Base-by-base conservation (phyloP, 2,797 vertebrate genomes). In the Cichlasoma orientale region DNA sequence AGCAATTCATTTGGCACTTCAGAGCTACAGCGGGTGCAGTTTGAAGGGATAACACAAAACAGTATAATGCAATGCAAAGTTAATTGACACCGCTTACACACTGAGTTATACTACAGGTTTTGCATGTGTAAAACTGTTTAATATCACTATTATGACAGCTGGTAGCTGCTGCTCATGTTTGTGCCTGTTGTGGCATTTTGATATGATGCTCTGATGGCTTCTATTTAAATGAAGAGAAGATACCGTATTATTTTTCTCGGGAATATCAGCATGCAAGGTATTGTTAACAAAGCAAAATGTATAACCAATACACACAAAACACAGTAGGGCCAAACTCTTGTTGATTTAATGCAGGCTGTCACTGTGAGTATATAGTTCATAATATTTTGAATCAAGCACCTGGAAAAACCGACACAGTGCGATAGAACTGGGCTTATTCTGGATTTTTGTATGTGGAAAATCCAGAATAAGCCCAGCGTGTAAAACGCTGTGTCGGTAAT, bases 101-200 rank as follows among this genome's bases (percentile, higher is more conserved):
- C 8, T 54, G 29, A 5, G 38, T 27, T 47, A 50, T 47, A 19
- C 9, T 7, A 3, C 11, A 12, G 16, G 2, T 27, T 11, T 2
- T 71, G 1, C 10, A 36, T 23, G n/a, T 27, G 33, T 4, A 36
- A 4, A 66, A 25, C 0, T 66, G 12, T 50, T 66, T 29, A 66
- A 66, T 27, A 47, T 66, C 23, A 3, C 41, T 19, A 50, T 19
- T 29, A 18, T 47, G 5, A 66, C 23, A 19, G 38, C 25, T 0
- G 0, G 36, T 41, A 18, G 14, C 59, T 63, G 1, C 38, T 66
- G 38, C 16, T 66, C 14, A 3, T 47, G 41, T 0, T 47, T 1
- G 3, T 19, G 36, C 44, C 0, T 23, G 38, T 29, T 29, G 47
- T 25, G 0, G 0, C 11, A 5, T 5, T 47, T 66, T 66, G 38